Conservation (phyloP, 2,888 invertebrate species). For the Drosophila conformis region DNA sequence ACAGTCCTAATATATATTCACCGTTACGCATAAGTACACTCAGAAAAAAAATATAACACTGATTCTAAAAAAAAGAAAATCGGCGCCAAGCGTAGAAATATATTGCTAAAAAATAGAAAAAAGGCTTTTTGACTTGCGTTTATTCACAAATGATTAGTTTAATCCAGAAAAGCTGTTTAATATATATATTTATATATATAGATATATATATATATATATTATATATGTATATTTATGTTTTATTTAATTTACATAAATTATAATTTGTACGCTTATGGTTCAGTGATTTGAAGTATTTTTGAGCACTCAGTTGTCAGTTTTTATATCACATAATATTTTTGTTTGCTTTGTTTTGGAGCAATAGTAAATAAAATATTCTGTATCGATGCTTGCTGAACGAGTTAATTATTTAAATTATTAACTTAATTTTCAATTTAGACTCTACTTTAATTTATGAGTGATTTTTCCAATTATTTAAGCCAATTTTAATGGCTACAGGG, state of each 20-base stretch:
- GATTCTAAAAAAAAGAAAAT: accelerated
- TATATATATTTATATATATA: too few species aligned
- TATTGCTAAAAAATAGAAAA: background rate
- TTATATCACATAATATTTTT: background rate
- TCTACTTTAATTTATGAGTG: background rate
- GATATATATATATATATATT: too few species aligned
- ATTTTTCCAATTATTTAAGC: too few species aligned
- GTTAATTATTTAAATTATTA: too few species aligned
- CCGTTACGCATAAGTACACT: background rate
- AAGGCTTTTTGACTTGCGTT: background rate
- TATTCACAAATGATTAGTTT: background rate
- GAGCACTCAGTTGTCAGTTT: background rate
- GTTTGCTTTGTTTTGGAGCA: too few species aligned
- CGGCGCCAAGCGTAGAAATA: background rate
- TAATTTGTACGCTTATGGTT: background rate
- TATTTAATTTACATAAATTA: too few species aligned
- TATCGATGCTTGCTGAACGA: background rate
- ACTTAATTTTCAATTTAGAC: background rate
- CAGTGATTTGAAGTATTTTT: background rate
- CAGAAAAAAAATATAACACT: background rate
- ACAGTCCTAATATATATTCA: background rate
- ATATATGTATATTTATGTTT: too few species aligned
- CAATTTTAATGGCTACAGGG: background rate
- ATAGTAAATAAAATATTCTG: background rate
- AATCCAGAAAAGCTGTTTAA: background rate